These are phyloP conservation scores for Paramormyrops hopkinsi DNA, from an alignment of 2,797 vertebrate genomes.

Conservation along the genomic window DNA sequence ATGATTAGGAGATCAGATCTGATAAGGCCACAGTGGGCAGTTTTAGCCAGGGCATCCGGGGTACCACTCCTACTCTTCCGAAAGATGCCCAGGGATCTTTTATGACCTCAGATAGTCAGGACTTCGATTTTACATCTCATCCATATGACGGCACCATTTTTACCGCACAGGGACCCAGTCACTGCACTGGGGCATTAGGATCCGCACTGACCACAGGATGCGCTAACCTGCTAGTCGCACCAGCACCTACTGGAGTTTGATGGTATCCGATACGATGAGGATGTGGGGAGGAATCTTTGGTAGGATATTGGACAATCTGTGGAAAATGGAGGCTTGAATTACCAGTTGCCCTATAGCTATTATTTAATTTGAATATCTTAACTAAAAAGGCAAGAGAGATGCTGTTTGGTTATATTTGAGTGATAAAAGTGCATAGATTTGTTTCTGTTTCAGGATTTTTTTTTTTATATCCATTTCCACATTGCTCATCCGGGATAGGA, in stretches of 20 bases:
- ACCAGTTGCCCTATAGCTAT: not conserved
- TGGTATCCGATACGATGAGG: not conserved
- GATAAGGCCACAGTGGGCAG: not conserved
- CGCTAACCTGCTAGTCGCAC: not conserved
- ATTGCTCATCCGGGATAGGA: not conserved
- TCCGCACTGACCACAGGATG: not conserved
- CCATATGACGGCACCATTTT: not conserved
- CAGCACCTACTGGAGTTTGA: not conserved
- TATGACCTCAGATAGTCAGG: not conserved
- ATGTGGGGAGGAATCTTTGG: not conserved
- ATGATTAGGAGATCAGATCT: not conserved
- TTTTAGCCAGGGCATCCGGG: not conserved
- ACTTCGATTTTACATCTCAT: not conserved
- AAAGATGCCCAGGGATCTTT: not conserved
- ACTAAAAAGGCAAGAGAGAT: not conserved
- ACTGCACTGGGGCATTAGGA: not conserved
- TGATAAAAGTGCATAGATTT: not conserved
- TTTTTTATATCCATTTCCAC: not conserved
- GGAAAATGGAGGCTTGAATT: not conserved
- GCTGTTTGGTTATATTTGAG: not conserved
- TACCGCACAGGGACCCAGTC: not conserved
- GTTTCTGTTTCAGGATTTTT: not conserved
- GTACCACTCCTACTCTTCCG: not conserved
- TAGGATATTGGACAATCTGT: not conserved
- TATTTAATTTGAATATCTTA: not conserved